Conservation (phyloP, 1,140 invertebrate genomes). For the Drosophila equinoxialis region DNA sequence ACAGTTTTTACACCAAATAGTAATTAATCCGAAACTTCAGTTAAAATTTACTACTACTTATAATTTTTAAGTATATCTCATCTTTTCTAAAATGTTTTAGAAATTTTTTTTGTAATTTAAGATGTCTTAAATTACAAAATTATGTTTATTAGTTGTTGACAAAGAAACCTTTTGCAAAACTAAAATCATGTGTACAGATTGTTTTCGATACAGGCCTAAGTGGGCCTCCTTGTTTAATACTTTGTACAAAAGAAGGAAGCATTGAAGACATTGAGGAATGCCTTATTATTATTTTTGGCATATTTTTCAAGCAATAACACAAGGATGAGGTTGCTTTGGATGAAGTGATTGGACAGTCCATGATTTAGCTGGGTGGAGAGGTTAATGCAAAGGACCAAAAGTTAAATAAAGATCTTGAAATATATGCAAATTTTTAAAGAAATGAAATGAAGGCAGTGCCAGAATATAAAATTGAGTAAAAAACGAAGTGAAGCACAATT, state of each 20-base stretch:
- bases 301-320: background rate
- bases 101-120: too few relatives aligned
- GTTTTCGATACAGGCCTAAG: constrained; percentile 5
- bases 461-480: background rate
- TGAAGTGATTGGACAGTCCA: constrained; percentile 38
- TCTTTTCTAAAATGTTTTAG: too few relatives aligned
- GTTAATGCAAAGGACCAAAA: constrained; percentile 37
- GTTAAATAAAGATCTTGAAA: background rate
- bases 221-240: too few relatives aligned
- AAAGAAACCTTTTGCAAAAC: background rate
- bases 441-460: background rate
- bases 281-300: constrained; percentile 16
- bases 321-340: constrained; percentile 25
- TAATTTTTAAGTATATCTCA: too few relatives aligned
- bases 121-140: too few relatives aligned
- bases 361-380: constrained; percentile 24
- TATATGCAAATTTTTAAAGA: background rate
- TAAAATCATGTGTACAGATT: background rate
- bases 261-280: constrained; percentile 1
- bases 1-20: too few relatives aligned
- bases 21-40: too few relatives aligned
- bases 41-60: too few relatives aligned
- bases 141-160: too few relatives aligned
- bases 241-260: background rate
- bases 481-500: background rate